Base-by-base conservation (phyloP, 2,888 invertebrate genomes). In the Leptura quadrifasciata region DNA sequence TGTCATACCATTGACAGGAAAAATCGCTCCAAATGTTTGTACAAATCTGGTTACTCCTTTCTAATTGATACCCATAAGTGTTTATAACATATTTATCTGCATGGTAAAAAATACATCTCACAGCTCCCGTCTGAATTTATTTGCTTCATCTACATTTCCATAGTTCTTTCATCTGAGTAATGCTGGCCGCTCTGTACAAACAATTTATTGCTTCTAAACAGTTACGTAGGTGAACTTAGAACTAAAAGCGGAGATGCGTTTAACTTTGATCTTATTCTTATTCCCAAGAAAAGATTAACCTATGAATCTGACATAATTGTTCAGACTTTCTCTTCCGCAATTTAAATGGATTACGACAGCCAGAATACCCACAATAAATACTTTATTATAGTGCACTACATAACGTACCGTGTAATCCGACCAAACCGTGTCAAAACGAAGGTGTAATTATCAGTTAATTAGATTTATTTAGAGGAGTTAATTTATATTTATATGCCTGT, bases 271-370 rank as follows among this genome's bases (percentile, higher is more conserved):
- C 21, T 20, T 57, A 57, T 20, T 21, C 57, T 2, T 9, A 10
- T 65, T 65, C 65, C 12, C 65, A 15, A n/a, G 65, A 24, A 65
- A 52, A n/a, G 21, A 57, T 69, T 24, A 54, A 20, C 54, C 65
- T 47, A 20, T 24, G 57, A 65, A 47, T 54, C 27, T 47, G 65
- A 15, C 31, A 55, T 75, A 76, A 79, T 73, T 65, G 75, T 67
- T 69, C 74, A 8, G 63, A 76, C 79, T 79, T 79, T 79, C 79
- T 75, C 79, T 79, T 79, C 79, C 79, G 76, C 47, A 69, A 64
- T 17, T 67, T 68, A 58, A 71, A 60, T 54, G 64, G 39, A 75
- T 76, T 76, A 75, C 68, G 31, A n/a, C 69, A 58, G 39, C 20
- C 67, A 18, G 20, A 8, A 52, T 64, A 35, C 35, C 55, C 57